Percentiles rank a stretch among this genome's conserved stretches.
Conservation (phyloP, 2,888 invertebrate species). For the Phania funesta region DNA sequence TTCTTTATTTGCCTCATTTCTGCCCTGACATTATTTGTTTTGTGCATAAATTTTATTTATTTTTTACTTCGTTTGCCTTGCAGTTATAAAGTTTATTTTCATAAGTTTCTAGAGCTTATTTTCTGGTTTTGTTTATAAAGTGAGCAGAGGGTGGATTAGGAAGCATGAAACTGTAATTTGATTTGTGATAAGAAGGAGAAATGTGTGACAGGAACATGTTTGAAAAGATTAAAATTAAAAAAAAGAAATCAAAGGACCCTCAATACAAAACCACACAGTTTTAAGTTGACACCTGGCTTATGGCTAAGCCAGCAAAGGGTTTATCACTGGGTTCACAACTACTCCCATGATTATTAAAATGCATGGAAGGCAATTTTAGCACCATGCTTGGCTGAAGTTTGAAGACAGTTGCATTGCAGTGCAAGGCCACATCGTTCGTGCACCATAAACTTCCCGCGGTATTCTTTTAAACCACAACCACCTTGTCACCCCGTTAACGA, state of each 20-base stretch:
- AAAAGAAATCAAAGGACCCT: background rate
- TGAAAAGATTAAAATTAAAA: background rate
- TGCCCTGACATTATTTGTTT: conserved; percentile 62
- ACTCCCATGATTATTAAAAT: no score
- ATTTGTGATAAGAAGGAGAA: conserved; percentile 31
- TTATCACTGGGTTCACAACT: no score
- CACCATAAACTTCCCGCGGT: no score
- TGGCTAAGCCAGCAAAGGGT: no score
- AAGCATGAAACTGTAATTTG: background rate
- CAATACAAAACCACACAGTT: no score
- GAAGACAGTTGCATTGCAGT: no score
- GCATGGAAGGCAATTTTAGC: no score
- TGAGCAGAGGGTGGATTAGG: background rate
- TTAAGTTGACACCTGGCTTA: no score
- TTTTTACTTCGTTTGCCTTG: conserved; percentile 57
- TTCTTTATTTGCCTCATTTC: conserved; percentile 29
- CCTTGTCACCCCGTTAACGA: no score
- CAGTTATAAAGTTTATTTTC: conserved; percentile 35
- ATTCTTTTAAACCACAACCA: no score
- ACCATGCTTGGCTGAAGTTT: no score
- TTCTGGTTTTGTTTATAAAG: background rate
- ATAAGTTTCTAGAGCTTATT: background rate
- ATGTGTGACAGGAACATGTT: background rate
- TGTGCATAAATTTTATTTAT: conserved; percentile 61
- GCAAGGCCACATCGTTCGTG: no score